Base-by-base conservation (phyloP, 2,888 invertebrate species). In the Lamellibrachia satsuma region DNA sequence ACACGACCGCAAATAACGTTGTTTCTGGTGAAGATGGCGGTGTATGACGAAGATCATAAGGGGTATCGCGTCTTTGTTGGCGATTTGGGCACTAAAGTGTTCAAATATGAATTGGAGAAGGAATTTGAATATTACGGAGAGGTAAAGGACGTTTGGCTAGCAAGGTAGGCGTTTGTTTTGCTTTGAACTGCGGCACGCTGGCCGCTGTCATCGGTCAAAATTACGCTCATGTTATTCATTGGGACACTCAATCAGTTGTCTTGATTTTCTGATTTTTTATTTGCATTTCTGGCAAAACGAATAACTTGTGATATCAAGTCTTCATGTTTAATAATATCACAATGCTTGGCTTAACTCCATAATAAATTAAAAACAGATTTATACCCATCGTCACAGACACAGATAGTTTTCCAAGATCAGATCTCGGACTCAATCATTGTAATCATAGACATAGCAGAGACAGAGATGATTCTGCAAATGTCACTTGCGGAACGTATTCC, bases 11-110 rank as follows among this genome's bases (percentile, higher is more conserved):
- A 75, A 22, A 75, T 75, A 75, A 75, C 75, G 1, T 75, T 75
- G 22, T 75, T 75, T 75, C 6, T 22, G 22, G 39, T 52, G 90
- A 52, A 52, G 52, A 94, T 94, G 93, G 94, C 94, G 15, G 92
- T 94, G 9, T 94, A 92, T 92, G 94, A 94, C 92, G 60, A 92
- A 92, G 60, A 93, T 90, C 93, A 92, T 91, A 95, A 95, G 92
- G 96, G 96, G n/a, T 96, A 95, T 93, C 93, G 96, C 52, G 95
- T 96, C 8, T 96, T 96, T 94, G 94, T 96, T 75, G 96, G 96
- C 4, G 96, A 96, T 94, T 93, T 96, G n/a, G 96, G 96, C 15
- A 94, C 93, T 52, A 94, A 95, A 92, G 95, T 95, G 2, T 95
- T 95, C 22, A 96, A 95, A 93, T 95, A 95, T 93, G 95, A 96